These are phyloP conservation scores for Temnopleurus reevesii DNA, from an alignment of 53 echinoderm and acorn worm genomes.

Conservation along the genomic window DNA sequence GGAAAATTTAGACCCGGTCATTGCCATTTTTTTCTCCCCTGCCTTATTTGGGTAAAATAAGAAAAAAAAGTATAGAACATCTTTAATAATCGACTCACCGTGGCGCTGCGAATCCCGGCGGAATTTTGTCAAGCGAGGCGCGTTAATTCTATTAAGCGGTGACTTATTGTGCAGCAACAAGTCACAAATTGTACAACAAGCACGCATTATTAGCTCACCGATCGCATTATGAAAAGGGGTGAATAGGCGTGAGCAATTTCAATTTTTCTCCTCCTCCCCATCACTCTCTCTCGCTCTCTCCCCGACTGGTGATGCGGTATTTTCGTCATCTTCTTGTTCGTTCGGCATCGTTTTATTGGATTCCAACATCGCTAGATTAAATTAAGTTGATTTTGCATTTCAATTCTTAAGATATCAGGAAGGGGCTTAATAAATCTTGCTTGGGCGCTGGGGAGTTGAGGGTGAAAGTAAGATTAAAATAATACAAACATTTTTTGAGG, in stretches of 20 bases:
- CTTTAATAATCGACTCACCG: slow-evolving; percentile 20
- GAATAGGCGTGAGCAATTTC: slow-evolving; percentile 27
- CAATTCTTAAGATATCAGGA: slow-evolving; percentile 19
- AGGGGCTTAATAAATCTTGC: slow-evolving; percentile 36
- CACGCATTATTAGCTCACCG: slow-evolving; percentile 7
- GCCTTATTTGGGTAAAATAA: not conserved
- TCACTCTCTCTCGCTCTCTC: slow-evolving; percentile 9
- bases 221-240: not conserved
- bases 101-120: slow-evolving; percentile 26
- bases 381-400: slow-evolving; percentile 36
- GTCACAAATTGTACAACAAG: slow-evolving; percentile 55
- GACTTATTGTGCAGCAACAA: slow-evolving; percentile 51
- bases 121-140: slow-evolving; percentile 43
- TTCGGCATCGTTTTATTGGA: not conserved
- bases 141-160: slow-evolving; percentile 33
- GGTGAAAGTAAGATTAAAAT: slow-evolving; percentile 15
- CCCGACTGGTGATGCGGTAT: not conserved
- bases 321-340: not conserved
- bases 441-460: not conserved
- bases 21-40: slow-evolving; percentile 9
- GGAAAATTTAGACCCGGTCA: slow-evolving; percentile 12
- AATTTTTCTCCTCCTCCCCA: not conserved
- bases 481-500: slow-evolving; percentile 33
- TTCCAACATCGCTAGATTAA: slow-evolving; percentile 43
- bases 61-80: not conserved